Base-by-base conservation (phyloP, 2,888 invertebrate species). In the Amiota minor region DNA sequence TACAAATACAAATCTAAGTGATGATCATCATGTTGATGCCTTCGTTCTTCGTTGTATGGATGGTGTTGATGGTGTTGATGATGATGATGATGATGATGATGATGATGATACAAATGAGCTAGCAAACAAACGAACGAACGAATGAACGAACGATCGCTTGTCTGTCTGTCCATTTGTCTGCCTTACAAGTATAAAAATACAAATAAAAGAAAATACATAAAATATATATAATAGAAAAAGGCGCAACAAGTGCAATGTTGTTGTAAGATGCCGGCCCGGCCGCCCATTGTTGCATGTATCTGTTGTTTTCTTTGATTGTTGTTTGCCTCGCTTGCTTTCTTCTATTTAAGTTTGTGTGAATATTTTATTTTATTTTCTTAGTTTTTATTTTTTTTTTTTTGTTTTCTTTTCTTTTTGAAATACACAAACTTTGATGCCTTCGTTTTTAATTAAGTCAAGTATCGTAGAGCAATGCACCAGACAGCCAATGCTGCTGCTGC, bases 391-490 rank as follows among this genome's bases (percentile, higher is more conserved):
- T 50, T 1, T 50, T 1, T 14, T 50, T 12, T 49, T 10, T 49
- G 9, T 49, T 49, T 49, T 49, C 12, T 12, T 49, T 50, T 18
- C 20, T n/a, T 59, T 16, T 59, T 20, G 20, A 59, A 18, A 59
- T 59, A 59, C 20, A 12, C 20, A 50, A 64, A 46, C 64, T 64
- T 35, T n/a, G 16, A 75, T 79, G 79, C 67, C 80, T 81, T 81
- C 80, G 77, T 76, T 80, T 82, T 84, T 86, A 86, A 85, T 85
- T 86, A 84, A 86, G 85, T 84, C 84, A 85, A 86, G 86, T 85
- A 65, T 72, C 45, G 68, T 50, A 68, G 69, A 49, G 73, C 71
- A 68, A 20, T 73, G 73, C 71, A 73, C 73, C 59, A 59, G 85
- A 70, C 83, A 84, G 78, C 81, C 78, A 67, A 75, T 78, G 82